Evolutionary conservation across 2,797 vertebrate species (phyloP).

Genomic region (Pogoniulus pusillus): DNA sequence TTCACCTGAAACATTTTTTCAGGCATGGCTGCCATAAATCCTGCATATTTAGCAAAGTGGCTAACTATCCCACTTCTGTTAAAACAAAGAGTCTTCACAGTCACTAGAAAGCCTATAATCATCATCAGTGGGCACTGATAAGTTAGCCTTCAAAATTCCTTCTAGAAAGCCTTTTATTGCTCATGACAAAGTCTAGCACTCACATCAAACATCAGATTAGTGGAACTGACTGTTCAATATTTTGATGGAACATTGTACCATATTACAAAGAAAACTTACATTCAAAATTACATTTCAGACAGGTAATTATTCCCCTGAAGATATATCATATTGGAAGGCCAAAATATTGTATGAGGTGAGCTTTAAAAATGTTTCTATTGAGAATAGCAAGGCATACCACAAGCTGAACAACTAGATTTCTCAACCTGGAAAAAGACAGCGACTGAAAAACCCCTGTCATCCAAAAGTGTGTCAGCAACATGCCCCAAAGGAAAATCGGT

Average conservation of each 20-base stretch:
- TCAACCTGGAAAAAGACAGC: not conserved
- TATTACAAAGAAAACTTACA: slow-evolving; percentile 45
- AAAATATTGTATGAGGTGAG: slow-evolving; percentile 55
- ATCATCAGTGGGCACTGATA: not conserved
- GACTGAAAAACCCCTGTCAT: not conserved
- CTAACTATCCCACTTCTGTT: not conserved
- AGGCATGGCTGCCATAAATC: not conserved
- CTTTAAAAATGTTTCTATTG: slow-evolving; percentile 64
- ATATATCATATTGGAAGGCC: slow-evolving; percentile 47
- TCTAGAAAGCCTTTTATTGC: not conserved
- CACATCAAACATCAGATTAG: not conserved
- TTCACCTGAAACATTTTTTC: not conserved
- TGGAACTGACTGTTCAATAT: not conserved
- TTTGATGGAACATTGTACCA: not conserved
- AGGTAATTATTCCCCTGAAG: slow-evolving; percentile 53
- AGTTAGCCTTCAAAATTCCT: not conserved
- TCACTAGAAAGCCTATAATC: not conserved
- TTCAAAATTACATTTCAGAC: slow-evolving; percentile 59
- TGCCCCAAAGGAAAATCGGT: not conserved
- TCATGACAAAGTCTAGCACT: not conserved
- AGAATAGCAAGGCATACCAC: slow-evolving; percentile 15
- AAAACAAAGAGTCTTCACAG: not conserved
- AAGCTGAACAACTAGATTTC: slow-evolving; percentile 7
- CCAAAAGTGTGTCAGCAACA: slow-evolving; percentile 55
- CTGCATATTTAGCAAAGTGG: not conserved